Conservation (phyloP, 2,888 invertebrate species). For the Epirrita christyi region DNA sequence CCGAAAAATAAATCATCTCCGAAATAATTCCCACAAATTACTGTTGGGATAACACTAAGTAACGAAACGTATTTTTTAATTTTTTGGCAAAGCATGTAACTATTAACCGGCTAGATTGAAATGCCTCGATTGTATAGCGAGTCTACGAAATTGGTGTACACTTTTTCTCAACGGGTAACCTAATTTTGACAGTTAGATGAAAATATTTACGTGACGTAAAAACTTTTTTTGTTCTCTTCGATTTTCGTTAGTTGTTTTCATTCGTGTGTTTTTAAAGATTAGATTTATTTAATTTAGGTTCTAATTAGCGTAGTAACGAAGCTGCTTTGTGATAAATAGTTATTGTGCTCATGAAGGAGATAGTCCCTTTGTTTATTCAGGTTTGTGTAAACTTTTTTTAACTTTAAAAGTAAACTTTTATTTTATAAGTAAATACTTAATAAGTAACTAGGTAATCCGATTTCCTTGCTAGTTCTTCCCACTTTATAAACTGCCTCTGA, state of each 20-base stretch:
- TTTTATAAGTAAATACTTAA: too few species aligned
- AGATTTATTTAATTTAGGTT: not conserved
- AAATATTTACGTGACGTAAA: slow-evolving; percentile 68
- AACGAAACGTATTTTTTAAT: not conserved
- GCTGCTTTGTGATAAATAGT: slow-evolving; percentile 14
- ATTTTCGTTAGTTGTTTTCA: slow-evolving; percentile 16
- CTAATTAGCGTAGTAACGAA: slow-evolving; percentile 3
- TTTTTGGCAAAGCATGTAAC: slow-evolving; percentile 33
- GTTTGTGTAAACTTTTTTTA: slow-evolving; percentile 18
- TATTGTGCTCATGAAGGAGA: slow-evolving; percentile 4
- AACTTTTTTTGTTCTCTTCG: slow-evolving; percentile 33
- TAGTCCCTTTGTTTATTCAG: slow-evolving; percentile 8
- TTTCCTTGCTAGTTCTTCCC: too few species aligned
- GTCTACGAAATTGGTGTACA: slow-evolving; percentile 34
- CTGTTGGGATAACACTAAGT: not conserved
- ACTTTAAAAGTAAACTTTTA: too few species aligned
- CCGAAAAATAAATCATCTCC: slow-evolving; percentile 12
- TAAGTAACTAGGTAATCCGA: too few species aligned
- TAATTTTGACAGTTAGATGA: slow-evolving; percentile 75
- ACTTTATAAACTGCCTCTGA: too few species aligned
- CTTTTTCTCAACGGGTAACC: slow-evolving; percentile 50
- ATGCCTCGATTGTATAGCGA: slow-evolving; percentile 32
- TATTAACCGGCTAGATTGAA: slow-evolving; percentile 46
- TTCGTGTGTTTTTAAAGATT: slow-evolving; percentile 13
- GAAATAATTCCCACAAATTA: not conserved